Conservation (phyloP, 1,140 invertebrate species). For the Antheraea pernyi region DNA sequence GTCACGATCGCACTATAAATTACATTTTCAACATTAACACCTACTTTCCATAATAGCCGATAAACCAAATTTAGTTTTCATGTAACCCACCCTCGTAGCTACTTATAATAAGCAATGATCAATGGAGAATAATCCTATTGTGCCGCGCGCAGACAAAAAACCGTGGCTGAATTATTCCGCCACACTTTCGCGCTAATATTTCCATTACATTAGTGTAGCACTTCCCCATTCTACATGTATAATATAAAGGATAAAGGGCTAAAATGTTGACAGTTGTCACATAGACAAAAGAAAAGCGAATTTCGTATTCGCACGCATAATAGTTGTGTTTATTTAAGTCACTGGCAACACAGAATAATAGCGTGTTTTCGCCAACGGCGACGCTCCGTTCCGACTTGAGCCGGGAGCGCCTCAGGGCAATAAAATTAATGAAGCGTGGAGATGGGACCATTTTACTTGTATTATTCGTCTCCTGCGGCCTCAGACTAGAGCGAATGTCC, state of each 20-base stretch:
- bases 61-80: constrained; percentile 80
- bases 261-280: constrained; percentile 70
- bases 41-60: constrained; percentile 78
- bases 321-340: constrained; percentile 75
- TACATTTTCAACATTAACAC: constrained; percentile 73
- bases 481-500: constrained; percentile 78
- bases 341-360: constrained; percentile 69
- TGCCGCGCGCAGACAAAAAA: constrained; percentile 70
- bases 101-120: constrained; percentile 78
- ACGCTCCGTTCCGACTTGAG: constrained; percentile 47
- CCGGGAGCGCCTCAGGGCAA: constrained; percentile 72
- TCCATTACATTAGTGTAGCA: constrained; percentile 68
- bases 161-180: constrained; percentile 75
- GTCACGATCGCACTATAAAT: constrained; percentile 74
- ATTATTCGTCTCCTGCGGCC: constrained; percentile 78
- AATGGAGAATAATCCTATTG: constrained; percentile 78
- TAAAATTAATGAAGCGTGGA: constrained; percentile 79
- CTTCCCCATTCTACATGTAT: constrained; percentile 48
- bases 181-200: constrained; percentile 72
- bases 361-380: constrained; percentile 64
- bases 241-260: constrained; percentile 66
- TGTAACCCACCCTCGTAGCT: constrained; percentile 74
- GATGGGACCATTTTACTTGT: constrained; percentile 79
- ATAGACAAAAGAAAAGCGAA: constrained; percentile 58
- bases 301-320: constrained; percentile 57